Percentiles rank a stretch among this genome's conserved stretches.
phyloP scores from a whole-genome alignment of 2,888 invertebrate genomes.

The Tortricodes alternella region DNA sequence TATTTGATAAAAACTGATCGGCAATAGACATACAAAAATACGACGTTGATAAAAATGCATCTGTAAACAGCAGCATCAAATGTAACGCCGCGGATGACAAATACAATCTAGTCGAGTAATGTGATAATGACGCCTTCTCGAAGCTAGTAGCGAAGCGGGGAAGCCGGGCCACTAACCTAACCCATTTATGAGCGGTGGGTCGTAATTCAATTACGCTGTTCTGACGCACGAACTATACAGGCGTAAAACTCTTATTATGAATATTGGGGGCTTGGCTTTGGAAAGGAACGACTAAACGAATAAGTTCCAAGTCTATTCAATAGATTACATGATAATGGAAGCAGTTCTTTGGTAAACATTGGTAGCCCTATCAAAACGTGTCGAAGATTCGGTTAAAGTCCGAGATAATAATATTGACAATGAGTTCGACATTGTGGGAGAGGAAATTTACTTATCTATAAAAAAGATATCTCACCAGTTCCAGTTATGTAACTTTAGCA shows the following conservation, averaged over 20 bases:
- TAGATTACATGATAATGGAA: too few species aligned
- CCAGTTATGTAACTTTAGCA: neutral
- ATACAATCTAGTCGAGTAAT: slow-evolving; percentile 36
- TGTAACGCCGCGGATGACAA: neutral
- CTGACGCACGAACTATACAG: slow-evolving; percentile 38
- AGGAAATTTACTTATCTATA: too few species aligned
- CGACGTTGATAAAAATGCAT: neutral
- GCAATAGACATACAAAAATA: neutral
- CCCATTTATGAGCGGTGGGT: slow-evolving; percentile 62
- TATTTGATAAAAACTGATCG: too few species aligned
- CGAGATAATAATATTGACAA: too few species aligned
- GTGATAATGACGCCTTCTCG: slow-evolving; percentile 50
- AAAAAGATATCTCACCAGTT: neutral
- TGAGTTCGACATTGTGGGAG: too few species aligned
- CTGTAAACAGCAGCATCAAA: neutral
- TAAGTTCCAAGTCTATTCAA: neutral
- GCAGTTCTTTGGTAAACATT: slow-evolving; percentile 3
- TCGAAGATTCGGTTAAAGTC: too few species aligned
- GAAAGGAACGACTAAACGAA: neutral
- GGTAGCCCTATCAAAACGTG: neutral
- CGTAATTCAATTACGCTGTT: slow-evolving; percentile 65
- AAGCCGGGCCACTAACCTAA: slow-evolving; percentile 70
- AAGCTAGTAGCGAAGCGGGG: slow-evolving; percentile 41
- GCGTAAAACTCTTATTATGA: slow-evolving; percentile 22
- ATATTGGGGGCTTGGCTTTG: slow-evolving; percentile 18